Evolutionary conservation across 2,797 vertebrate genomes (phyloP), one percentile per base, ranked within the genome.

Genomic region (Onychomys torridus): DNA sequence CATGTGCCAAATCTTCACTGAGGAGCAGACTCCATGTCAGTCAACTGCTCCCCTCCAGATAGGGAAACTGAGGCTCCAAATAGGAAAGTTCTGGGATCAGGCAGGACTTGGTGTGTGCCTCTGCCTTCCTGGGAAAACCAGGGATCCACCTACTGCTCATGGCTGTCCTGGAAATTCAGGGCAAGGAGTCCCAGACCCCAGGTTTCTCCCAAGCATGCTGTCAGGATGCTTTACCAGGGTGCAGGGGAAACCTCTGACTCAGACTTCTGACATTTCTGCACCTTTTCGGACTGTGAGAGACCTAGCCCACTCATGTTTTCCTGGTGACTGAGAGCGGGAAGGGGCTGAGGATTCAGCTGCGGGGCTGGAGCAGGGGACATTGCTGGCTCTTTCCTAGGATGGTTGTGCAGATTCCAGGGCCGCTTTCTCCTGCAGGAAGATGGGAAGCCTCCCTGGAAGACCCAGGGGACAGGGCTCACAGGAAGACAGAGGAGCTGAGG

Each of bases 91-190:
- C 40, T 25, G 21, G 1, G 32, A 25, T 34, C 9, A 27, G 23
- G 37, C 19, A 65, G 59, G 77, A 69, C 32, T 21, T 7, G 10
- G 65, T 65, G 5, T 16, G 1, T 12, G 1, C 6, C 0, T 12
- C 82, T 13, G 19, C 76, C n/a, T 67, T 46, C 25, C 23, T 65
- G 84, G 34, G 6, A 49, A 77, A 49, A 32, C 37, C 65, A 3
- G 25, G 2, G 25, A 37, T 23, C 52, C 7, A 14, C 25, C 57
- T 59, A 40, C 3, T 49, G 0, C 37, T 10, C 52, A 75, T 10
- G 0, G 0, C 37, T 19, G 32, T 19, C 2, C 40, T 8, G 6
- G 52, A 77, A 52, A 69, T 2, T 0, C 0, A 1, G 10, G 29
- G 6, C 5, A 5, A 17, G 1, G 6, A 9, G 27, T 37, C 57